Evolutionary conservation across 1,140 invertebrate species (phyloP), one percentile per base, ranked within the genome.

Genomic region (Hylaeus volcanicus): DNA sequence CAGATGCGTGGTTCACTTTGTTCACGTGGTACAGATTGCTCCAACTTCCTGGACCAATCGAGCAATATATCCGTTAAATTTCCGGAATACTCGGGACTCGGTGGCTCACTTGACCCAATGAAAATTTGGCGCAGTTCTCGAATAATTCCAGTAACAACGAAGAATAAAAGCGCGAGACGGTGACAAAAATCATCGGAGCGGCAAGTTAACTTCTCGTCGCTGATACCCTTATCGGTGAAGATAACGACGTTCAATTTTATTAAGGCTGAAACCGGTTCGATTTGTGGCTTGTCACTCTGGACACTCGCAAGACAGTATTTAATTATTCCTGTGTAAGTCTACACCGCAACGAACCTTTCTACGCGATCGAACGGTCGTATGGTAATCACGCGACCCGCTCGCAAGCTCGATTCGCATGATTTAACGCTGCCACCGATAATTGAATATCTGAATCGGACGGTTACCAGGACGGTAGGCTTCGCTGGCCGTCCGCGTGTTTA

Each of bases 311-410:
- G 64, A 86, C 84, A 81, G 68, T 74, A 66, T 74, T 89, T 84
- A 88, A 90, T 91, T 90, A 90, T 89, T 90, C 86, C 81, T 78
- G 79, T 85, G 85, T 90, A 91, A 91, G 89, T 90, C 84, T 84
- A 41, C 58, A 14, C 58, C 53, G 39, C 72, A 58, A 84, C 82
- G 76, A 76, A 84, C 69, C 51, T 63, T 41, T 66, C 71, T 15
- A 48, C 41, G 48, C 58, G 66, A 45, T 41, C 65, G 8, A 61
- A 43, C 72, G 26, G 37, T 15, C n/a, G 0, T 51, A 45, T 45
- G 14, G 43, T 69, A 12, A 15, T 64, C 26, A 26, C 26, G 26
- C 26, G 26, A 26, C 26, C 26, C 51, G 0, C 51, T 63, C 56
- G 53, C 6, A 60, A 26, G 26, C 11, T 48, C 43, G 14, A 48